Base-by-base conservation (phyloP, 2,797 vertebrate genomes). In the Alca torda region DNA sequence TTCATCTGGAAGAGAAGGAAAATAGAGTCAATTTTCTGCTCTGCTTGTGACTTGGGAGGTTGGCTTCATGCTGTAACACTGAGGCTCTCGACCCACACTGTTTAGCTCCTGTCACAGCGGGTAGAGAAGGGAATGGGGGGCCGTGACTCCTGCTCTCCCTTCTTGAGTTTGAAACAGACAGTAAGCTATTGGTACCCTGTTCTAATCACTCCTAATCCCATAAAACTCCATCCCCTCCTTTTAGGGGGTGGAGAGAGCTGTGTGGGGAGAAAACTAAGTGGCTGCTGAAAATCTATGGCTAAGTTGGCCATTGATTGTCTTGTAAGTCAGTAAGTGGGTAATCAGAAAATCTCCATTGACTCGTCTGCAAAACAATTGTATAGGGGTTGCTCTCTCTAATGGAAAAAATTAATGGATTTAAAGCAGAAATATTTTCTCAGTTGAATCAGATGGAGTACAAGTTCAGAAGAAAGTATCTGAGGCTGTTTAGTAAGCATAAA, bases 61-160 rank as follows among this genome's bases (percentile, higher is more conserved):
- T 3, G 2, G 8, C 26, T 77, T 86, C 0, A 0, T 46, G 46
- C 50, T 83, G 26, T 26, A 65, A 13, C 3, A 5, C 53, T 57
- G 16, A 35, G 13, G 17, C 1, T 84, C 33, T 45, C 48, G 59
- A 57, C 13, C 13, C 1, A n/a, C 16, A 6, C 16, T 54, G 25
- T 70, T 86, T 46, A 53, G 17, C n/a, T 91, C 33, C 56, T 61
- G 33, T 20, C 35, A 16, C 6, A 59, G 28, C 64, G 30, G 6
- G 6, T 63, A 43, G 33, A 21, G 35, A 85, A 80, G 14, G 28
- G 43, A 75, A 33, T 16, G 37, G 50, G 73, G 21, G 28, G 26
- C 33, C 0, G 4, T 50, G 35, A 39, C 60, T 80, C 3, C 9
- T 39, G 11, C 3, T 5, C 19, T 84, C 24, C 33, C 11, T 84